A percentile compares a stretch with the other conserved stretches of the same genome.
Conservation (phyloP, 2,113 vertebrate genomes). For the Hydropotes inermis region DNA sequence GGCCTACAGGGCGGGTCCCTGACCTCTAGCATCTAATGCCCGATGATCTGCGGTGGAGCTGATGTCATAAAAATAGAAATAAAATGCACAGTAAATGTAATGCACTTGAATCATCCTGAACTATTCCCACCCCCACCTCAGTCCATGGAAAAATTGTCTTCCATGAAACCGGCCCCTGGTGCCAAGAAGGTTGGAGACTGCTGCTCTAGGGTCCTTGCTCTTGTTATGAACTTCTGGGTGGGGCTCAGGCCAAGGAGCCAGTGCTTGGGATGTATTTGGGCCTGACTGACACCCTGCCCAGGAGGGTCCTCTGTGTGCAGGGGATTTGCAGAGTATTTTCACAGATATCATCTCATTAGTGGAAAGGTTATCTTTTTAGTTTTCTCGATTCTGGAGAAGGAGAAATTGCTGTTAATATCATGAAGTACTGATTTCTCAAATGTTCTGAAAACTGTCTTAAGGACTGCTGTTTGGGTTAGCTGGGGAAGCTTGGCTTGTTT, state of each 20-base stretch:
- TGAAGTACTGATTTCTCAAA: background rate
- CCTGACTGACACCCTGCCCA: accelerated
- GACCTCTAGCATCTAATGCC: background rate
- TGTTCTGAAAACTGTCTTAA: background rate
- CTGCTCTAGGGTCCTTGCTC: background rate
- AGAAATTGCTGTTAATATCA: background rate
- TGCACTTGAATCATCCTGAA: background rate
- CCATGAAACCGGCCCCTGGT: background rate
- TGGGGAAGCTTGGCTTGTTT: background rate
- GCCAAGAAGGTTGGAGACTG: background rate
- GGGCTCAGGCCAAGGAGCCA: background rate
- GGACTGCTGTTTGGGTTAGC: background rate
- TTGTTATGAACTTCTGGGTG: background rate
- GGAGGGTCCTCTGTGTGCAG: background rate
- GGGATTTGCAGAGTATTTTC: background rate
- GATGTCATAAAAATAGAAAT: background rate
- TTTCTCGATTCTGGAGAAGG: background rate
- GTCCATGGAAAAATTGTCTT: background rate
- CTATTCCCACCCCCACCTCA: background rate
- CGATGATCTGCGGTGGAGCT: background rate
- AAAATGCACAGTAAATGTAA: background rate
- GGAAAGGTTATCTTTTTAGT: background rate
- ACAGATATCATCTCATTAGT: background rate
- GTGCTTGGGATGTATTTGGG: background rate
- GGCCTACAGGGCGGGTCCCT: background rate